Evolutionary conservation across 2,113 vertebrate species (phyloP).

Genomic region (Rhinoderma darwinii): DNA sequence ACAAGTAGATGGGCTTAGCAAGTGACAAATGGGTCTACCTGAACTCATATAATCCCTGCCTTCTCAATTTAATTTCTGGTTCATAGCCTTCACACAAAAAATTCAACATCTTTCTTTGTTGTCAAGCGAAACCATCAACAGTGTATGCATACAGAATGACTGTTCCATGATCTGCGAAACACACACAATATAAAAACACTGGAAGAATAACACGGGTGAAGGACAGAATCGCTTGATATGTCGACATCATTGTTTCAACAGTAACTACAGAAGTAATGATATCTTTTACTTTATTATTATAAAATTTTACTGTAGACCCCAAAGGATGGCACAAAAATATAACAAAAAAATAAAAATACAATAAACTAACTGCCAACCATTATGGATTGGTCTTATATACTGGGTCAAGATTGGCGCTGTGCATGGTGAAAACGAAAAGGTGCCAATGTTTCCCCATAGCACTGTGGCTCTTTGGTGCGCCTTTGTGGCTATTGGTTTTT

Average conservation of each 20-base stretch:
- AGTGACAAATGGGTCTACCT: slow-evolving; percentile 43
- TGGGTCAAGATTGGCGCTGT: no score
- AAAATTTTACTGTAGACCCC: not conserved
- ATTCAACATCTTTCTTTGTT: not conserved
- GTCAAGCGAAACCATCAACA: not conserved
- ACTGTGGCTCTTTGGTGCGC: no score
- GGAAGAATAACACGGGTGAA: not conserved
- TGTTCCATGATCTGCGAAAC: not conserved
- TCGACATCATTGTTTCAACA: not conserved
- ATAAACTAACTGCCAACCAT: no score
- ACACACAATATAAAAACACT: not conserved
- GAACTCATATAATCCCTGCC: slow-evolving; percentile 34
- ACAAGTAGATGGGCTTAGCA: slow-evolving; percentile 22
- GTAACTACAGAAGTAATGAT: not conserved
- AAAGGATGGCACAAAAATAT: not conserved
- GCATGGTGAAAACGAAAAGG: no score
- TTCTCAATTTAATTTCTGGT: slow-evolving; percentile 37
- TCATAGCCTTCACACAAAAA: slow-evolving; percentile 6
- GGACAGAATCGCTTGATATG: not conserved
- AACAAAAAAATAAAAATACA: no score
- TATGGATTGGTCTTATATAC: no score
- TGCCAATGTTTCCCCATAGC: no score
- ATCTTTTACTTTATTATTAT: not conserved
- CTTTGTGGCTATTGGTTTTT: no score
- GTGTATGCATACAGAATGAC: not conserved